Evolutionary conservation across 2,797 vertebrate genomes (phyloP).

Genomic region (Toxotes lorentzi): DNA sequence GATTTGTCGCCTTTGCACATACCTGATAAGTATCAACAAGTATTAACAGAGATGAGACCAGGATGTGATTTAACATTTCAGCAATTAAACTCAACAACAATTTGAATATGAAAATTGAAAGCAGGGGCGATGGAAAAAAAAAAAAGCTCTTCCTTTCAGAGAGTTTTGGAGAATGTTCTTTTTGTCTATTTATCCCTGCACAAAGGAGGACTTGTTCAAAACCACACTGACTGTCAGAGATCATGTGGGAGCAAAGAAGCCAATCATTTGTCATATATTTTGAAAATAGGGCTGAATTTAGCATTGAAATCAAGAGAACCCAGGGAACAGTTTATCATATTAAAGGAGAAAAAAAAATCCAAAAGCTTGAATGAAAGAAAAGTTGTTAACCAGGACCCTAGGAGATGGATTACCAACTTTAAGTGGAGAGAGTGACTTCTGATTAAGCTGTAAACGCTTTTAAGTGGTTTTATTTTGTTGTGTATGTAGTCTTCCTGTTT

Average conservation of each 20-base stretch:
- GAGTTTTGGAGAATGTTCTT: conserved; percentile 18
- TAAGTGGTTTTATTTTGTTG: background rate
- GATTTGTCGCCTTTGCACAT: conserved; percentile 1
- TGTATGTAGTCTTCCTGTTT: background rate
- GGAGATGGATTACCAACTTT: background rate
- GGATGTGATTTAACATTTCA: background rate
- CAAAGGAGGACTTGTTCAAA: conserved; percentile 29
- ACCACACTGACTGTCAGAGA: background rate
- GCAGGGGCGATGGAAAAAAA: background rate
- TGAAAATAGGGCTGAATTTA: background rate
- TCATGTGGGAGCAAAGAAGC: conserved; percentile 14
- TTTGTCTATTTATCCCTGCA: conserved; percentile 10
- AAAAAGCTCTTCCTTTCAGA: background rate
- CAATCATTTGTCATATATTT: conserved; percentile 2
- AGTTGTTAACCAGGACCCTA: background rate
- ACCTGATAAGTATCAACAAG: background rate
- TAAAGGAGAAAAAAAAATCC: background rate
- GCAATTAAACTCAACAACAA: background rate
- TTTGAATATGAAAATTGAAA: background rate
- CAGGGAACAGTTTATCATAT: background rate
- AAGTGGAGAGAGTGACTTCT: background rate
- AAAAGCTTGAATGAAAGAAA: background rate
- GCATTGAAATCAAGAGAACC: background rate
- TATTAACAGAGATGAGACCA: background rate
- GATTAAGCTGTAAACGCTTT: background rate